phyloP scores from a whole-genome alignment of 1,140 invertebrate species.

The Carcinoscorpius rotundicauda region DNA sequence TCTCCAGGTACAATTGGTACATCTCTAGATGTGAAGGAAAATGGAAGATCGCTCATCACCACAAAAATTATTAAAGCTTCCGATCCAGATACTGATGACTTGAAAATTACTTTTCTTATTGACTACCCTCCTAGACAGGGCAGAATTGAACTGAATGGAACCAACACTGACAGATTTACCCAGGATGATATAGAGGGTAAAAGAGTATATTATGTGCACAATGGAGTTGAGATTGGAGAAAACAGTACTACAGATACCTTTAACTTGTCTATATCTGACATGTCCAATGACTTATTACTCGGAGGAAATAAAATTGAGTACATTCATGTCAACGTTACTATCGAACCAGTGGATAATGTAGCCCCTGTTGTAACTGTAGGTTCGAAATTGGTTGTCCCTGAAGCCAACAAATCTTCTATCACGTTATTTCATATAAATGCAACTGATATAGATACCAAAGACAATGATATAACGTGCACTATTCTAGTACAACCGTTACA shows the following conservation, averaged over 20 bases:
- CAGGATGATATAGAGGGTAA: slow-evolving; percentile 29
- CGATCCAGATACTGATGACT: slow-evolving; percentile 31
- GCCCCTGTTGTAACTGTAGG: slow-evolving; percentile 25
- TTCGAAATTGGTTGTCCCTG: slow-evolving; percentile 28
- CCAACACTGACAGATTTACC: slow-evolving; percentile 28
- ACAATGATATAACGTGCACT: slow-evolving; percentile 32
- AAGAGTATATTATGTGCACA: slow-evolving; percentile 30
- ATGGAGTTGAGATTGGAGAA: slow-evolving; percentile 31
- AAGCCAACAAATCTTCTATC: slow-evolving; percentile 31
- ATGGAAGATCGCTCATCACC: slow-evolving; percentile 26
- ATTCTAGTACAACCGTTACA: slow-evolving; percentile 30
- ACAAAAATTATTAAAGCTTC: slow-evolving; percentile 28
- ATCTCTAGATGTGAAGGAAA: slow-evolving; percentile 29
- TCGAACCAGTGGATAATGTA: slow-evolving; percentile 32
- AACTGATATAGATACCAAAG: slow-evolving; percentile 32
- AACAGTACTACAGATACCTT: slow-evolving; percentile 29
- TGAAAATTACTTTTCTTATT: slow-evolving; percentile 29
- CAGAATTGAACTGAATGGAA: slow-evolving; percentile 25
- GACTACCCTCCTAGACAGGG: slow-evolving; percentile 28
- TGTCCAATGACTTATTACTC: slow-evolving; percentile 28
- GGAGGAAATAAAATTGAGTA: slow-evolving; percentile 28
- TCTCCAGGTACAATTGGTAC: slow-evolving; percentile 26
- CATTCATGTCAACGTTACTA: slow-evolving; percentile 30
- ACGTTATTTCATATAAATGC: slow-evolving; percentile 29
- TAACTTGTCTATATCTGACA: slow-evolving; percentile 30